These are phyloP conservation scores for Boloria selene DNA, from an alignment of 2,888 invertebrate genomes.

Conservation along the genomic window DNA sequence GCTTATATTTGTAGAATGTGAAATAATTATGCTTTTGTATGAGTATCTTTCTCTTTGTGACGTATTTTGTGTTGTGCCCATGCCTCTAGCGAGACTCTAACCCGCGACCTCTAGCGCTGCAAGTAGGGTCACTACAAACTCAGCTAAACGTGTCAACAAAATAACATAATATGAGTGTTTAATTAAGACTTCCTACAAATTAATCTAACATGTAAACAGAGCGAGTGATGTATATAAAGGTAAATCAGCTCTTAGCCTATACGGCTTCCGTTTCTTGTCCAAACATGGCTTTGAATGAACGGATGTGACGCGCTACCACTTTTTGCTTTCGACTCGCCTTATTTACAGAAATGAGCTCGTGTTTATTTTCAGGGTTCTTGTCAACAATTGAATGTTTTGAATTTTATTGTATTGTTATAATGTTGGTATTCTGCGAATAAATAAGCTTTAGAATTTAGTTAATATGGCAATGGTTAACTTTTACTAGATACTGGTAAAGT, in stretches of 20 bases:
- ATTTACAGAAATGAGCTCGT: constrained; percentile 50
- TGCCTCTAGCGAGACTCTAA: too few species aligned
- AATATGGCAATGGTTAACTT: too few species aligned
- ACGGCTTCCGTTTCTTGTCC: constrained; percentile 37
- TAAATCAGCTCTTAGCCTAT: constrained; percentile 22
- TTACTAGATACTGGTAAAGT: too few species aligned
- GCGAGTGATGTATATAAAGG: constrained; percentile 4
- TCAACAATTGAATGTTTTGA: constrained; percentile 21
- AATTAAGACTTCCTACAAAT: not conserved
- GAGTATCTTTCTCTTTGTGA: too few species aligned
- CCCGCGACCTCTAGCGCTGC: too few species aligned
- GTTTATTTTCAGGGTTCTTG: constrained; percentile 54
- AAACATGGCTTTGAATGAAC: constrained; percentile 46
- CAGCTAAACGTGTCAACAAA: too few species aligned
- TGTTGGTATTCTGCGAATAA: not conserved
- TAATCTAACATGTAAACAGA: not conserved
- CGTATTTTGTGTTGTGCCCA: not conserved
- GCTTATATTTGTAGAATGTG: too few species aligned
- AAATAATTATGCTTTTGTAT: too few species aligned
- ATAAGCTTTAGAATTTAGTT: not conserved
- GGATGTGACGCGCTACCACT: constrained; percentile 49
- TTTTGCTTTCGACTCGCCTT: constrained; percentile 39
- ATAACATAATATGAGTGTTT: too few species aligned
- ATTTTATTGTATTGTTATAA: constrained; percentile 5
- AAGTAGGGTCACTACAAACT: too few species aligned